These are phyloP conservation scores for Manis pentadactyla DNA, from an alignment of 2,797 vertebrate species.

Conservation along the genomic window DNA sequence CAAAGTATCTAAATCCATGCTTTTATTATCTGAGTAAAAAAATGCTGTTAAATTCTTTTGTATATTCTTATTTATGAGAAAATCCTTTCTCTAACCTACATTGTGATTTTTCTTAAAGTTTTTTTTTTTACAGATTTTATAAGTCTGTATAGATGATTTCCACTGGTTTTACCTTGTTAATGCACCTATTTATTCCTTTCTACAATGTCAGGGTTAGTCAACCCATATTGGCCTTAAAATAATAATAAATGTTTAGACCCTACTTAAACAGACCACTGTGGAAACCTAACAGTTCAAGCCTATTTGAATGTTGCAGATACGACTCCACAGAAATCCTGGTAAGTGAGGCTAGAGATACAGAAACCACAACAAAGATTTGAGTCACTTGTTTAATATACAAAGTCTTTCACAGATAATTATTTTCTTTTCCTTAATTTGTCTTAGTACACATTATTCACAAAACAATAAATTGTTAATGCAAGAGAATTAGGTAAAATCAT, in stretches of 20 bases:
- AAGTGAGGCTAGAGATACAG: conserved; percentile 29
- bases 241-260: not conserved
- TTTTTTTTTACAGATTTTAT: not conserved
- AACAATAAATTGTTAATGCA: conserved; percentile 85
- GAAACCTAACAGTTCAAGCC: conserved; percentile 17
- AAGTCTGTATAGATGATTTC: not conserved
- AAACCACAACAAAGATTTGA: conserved; percentile 70
- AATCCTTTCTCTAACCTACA: not conserved
- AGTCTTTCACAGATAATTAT: conserved; percentile 86
- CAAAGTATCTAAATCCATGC: not conserved
- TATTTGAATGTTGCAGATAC: conserved; percentile 66
- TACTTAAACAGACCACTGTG: not conserved
- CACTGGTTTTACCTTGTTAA: not conserved
- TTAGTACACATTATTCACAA: conserved; percentile 86
- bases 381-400: conserved; percentile 89
- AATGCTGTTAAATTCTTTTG: not conserved
- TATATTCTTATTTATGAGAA: not conserved
- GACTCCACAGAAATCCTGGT: conserved; percentile 58
- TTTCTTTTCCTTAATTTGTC: conserved; percentile 83
- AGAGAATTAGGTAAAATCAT: conserved; percentile 86
- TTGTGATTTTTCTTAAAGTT: not conserved
- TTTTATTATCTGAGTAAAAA: not conserved
- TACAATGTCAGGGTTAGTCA: not conserved
- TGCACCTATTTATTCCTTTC: not conserved
- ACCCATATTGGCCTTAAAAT: not conserved